Evolutionary conservation across 2,113 vertebrate genomes (phyloP).

Genomic region (Cynopterus brachyotis): DNA sequence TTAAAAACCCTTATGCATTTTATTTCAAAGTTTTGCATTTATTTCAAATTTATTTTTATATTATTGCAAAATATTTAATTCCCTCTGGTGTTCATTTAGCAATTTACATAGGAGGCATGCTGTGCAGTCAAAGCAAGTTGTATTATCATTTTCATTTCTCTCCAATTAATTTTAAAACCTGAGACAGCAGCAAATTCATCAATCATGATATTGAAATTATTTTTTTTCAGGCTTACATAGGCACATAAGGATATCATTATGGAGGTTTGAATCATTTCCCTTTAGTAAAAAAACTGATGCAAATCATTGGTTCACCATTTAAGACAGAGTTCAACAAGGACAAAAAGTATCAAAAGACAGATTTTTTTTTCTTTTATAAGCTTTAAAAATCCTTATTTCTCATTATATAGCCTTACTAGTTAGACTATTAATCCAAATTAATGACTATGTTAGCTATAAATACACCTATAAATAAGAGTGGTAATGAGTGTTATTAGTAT

Average conservation of each 20-base stretch:
- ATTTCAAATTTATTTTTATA: conserved; percentile 47
- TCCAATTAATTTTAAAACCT: conserved; percentile 68
- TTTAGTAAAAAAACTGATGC: not conserved
- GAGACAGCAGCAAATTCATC: conserved; percentile 62
- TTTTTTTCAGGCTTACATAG: conserved; percentile 54
- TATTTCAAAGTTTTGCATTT: not conserved
- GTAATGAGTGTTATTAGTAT: not conserved
- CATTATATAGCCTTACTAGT: not conserved
- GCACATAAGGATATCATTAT: conserved; percentile 62
- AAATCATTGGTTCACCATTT: conserved; percentile 52
- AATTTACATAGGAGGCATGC: conserved; percentile 21
- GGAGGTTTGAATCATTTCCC: conserved; percentile 32
- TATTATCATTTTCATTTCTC: conserved; percentile 58
- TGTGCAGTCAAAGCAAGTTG: conserved; percentile 26
- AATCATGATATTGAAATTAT: conserved; percentile 44
- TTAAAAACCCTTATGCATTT: not conserved
- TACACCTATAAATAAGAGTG: not conserved
- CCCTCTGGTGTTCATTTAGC: conserved; percentile 26
- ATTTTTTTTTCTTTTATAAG: not conserved
- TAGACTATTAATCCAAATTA: not conserved
- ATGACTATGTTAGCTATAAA: not conserved
- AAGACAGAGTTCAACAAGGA: not conserved
- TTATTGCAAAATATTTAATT: conserved; percentile 54
- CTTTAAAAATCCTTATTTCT: not conserved
- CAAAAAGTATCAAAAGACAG: not conserved